Percentiles rank a stretch among this genome's conserved stretches.
Conservation (phyloP, 2,888 invertebrate species). For the Chironomus tentans region DNA sequence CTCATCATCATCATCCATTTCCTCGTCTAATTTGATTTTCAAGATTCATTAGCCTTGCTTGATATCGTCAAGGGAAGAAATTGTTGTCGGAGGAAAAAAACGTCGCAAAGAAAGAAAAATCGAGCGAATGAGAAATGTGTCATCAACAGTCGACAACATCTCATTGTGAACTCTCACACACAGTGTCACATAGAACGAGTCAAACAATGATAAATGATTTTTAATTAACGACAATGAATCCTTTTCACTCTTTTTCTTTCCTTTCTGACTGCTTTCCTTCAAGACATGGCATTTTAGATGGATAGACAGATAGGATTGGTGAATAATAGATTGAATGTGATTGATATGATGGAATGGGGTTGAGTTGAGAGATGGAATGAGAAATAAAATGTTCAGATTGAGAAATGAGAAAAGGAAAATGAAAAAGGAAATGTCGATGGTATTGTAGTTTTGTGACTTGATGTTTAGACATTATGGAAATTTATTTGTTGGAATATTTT, state of each 20-base stretch:
- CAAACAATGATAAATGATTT: constrained; percentile 24
- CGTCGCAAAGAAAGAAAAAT: not conserved
- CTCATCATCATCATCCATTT: not conserved
- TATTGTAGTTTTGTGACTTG: too few relatives aligned
- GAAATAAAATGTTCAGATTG: not conserved
- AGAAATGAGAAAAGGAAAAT: too few relatives aligned
- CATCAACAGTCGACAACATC: constrained; percentile 14
- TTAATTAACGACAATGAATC: constrained; percentile 14
- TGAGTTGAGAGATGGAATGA: not conserved
- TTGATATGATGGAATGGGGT: not conserved
- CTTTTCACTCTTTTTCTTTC: not conserved
- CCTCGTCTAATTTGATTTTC: constrained; percentile 1
- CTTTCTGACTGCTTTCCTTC: not conserved
- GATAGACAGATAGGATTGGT: too few relatives aligned
- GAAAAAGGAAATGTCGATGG: too few relatives aligned
- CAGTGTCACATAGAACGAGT: not conserved
- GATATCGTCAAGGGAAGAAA: not conserved
- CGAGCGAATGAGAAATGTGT: not conserved
- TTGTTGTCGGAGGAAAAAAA: not conserved
- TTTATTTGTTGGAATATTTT: too few relatives aligned
- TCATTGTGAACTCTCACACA: not conserved
- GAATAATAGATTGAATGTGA: not conserved
- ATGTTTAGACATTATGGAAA: too few relatives aligned
- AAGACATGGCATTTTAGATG: not conserved
- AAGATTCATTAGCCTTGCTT: constrained; percentile 11